These are phyloP conservation scores for Chrysomela aeneicollis DNA, from an alignment of 2,888 invertebrate species.

Conservation along the genomic window DNA sequence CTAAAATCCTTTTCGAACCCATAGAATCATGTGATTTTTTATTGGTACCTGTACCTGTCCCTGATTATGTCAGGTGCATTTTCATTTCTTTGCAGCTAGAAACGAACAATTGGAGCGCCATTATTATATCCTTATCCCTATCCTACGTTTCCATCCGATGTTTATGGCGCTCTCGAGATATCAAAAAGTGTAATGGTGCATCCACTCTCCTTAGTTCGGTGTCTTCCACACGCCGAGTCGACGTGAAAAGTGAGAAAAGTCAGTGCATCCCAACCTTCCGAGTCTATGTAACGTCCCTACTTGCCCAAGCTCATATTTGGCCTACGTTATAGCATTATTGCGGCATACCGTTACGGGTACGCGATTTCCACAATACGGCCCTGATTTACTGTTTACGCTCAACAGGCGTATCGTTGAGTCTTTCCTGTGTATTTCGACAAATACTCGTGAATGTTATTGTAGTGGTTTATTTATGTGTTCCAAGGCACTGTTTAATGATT, in stretches of 20 bases:
- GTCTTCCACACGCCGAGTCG: background rate
- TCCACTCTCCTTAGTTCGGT: conserved; percentile 9
- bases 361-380: conserved; percentile 50
- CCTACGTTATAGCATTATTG: background rate
- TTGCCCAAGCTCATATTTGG: conserved; percentile 27
- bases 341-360: conserved; percentile 37
- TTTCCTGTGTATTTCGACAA: conserved; percentile 54
- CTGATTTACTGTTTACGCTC: conserved; percentile 67
- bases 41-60: no score
- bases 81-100: no score
- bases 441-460: conserved; percentile 49
- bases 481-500: conserved; percentile 54
- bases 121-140: no score
- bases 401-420: conserved; percentile 65
- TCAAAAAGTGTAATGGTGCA: background rate
- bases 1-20: no score
- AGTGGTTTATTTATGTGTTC: conserved; percentile 53
- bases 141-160: no score
- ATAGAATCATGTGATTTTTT: no score
- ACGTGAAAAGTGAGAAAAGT: conserved; percentile 17
- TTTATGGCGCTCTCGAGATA: no score
- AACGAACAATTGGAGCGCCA: no score
- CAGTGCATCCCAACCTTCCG: conserved; percentile 24
- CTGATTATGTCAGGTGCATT: no score
- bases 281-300: conserved; percentile 31